phyloP scores from a whole-genome alignment of 2,888 invertebrate species.

The Panzeria rudis region DNA sequence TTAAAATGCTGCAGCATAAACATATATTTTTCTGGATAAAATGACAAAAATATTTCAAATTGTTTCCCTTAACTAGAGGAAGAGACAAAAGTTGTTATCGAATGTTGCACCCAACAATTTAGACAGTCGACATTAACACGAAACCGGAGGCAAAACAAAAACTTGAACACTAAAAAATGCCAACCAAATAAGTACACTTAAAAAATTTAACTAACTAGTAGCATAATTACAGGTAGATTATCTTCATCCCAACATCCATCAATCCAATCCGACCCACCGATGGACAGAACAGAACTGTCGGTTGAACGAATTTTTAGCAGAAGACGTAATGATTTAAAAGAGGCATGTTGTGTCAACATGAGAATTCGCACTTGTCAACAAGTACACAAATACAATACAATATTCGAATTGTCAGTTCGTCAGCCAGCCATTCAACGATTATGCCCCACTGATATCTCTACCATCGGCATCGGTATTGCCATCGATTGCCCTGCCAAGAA shows the following conservation, averaged over 20 bases:
- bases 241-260: slow-evolving; percentile 64
- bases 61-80: slow-evolving; percentile 47
- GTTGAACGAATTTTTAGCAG: slow-evolving; percentile 24
- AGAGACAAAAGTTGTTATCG: slow-evolving; percentile 60
- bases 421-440: slow-evolving; percentile 41
- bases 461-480: slow-evolving; percentile 43
- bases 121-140: slow-evolving; percentile 37
- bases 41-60: slow-evolving; percentile 62
- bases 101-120: slow-evolving; percentile 68
- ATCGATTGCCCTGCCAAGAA: slow-evolving; percentile 18
- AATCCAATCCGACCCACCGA: slow-evolving; percentile 49
- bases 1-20: slow-evolving; percentile 48
- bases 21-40: slow-evolving; percentile 60
- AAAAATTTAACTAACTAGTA: slow-evolving; percentile 68
- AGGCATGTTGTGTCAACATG: slow-evolving; percentile 77
- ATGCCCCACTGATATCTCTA: slow-evolving; percentile 70
- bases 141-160: slow-evolving; percentile 32
- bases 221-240: slow-evolving; percentile 71
- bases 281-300: slow-evolving; percentile 28
- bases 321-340: slow-evolving; percentile 70
- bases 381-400: slow-evolving; percentile 67
- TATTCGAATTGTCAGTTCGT: slow-evolving; percentile 56
- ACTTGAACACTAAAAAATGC: slow-evolving; percentile 65
- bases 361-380: slow-evolving; percentile 77
- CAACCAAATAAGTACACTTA: slow-evolving; percentile 70